These are phyloP conservation scores for Creontiades dilutus DNA, from an alignment of 2,888 invertebrate species.

Conservation along the genomic window DNA sequence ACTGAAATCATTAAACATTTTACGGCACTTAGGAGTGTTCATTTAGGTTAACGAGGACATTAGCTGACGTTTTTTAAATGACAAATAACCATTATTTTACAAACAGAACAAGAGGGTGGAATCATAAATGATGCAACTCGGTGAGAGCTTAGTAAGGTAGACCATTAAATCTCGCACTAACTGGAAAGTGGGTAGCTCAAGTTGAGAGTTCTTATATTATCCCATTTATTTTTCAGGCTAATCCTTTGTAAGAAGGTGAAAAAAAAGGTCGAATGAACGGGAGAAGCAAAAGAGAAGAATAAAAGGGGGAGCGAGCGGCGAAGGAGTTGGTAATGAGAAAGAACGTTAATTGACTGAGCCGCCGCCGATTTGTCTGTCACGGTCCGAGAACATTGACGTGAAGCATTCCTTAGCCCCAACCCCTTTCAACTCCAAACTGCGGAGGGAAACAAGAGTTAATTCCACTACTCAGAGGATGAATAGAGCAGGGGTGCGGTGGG, in stretches of 20 bases:
- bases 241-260: constrained; percentile 14
- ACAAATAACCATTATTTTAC: neutral
- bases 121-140: neutral
- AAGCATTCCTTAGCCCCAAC: constrained; percentile 53
- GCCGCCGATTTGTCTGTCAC: constrained; percentile 68
- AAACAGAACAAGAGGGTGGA: neutral
- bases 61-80: neutral
- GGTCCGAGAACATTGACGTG: constrained; percentile 61
- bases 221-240: constrained; percentile 66
- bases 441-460: constrained; percentile 60
- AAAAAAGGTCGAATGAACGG: neutral
- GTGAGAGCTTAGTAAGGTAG: neutral
- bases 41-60: too few relatives aligned
- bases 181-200: neutral
- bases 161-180: constrained; percentile 19
- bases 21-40: too few relatives aligned
- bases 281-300: constrained; percentile 6
- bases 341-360: constrained; percentile 67
- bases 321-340: constrained; percentile 69
- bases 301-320: neutral
- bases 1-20: neutral
- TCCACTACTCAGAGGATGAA: constrained; percentile 27
- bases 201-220: constrained; percentile 30
- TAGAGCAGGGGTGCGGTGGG: neutral
- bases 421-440: neutral